Base-by-base conservation (phyloP, 53 echinoderm and acorn worm species). In the Antedon mediterranea region DNA sequence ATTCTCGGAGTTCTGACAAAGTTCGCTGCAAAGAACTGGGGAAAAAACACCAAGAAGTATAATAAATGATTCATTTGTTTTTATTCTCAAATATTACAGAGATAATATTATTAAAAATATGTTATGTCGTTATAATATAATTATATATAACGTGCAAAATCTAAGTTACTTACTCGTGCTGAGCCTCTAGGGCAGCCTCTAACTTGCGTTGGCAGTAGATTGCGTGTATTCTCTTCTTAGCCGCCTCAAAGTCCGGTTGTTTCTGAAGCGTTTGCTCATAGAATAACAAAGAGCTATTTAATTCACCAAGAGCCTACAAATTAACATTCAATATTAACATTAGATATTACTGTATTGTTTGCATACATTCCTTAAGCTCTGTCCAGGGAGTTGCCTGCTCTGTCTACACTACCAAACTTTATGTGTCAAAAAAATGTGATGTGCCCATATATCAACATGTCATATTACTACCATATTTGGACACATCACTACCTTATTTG, bases 141-240 rank as follows among this genome's bases (percentile, higher is more conserved):
- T n/a, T n/a, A n/a, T n/a, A n/a, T n/a, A n/a, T n/a, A n/a, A n/a
- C n/a, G n/a, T n/a, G n/a, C n/a, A n/a, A n/a, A n/a, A n/a, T n/a
- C n/a, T n/a, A n/a, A n/a, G n/a, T n/a, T n/a, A n/a, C 93, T 93
- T 86, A 95, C 95, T 76, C 81, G 74, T 95, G 95, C 57, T 95
- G 95, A 76, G 91, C 91, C 43, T 95, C 95, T 13, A 95, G 78
- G 30, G 95, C 95, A 34, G 83, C 78, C 78, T 95, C 91, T 37
- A 95, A 80, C 77, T 95, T 95, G 75, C 89, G 89, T 71, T 95
- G 95, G 72, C 95, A 95, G 71, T 83, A 79, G 75, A 95, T 91
- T 0, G 95, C 95, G 76, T 91, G 86, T 72, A 88, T 92, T 34
- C 95, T 74, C 30, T 85, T 87, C 71, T 85, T 87, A 3, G 95